Percentiles rank a stretch among this genome's conserved stretches.
phyloP scores from a whole-genome alignment of 2,797 vertebrate genomes.

The Pangasius krempfi region DNA sequence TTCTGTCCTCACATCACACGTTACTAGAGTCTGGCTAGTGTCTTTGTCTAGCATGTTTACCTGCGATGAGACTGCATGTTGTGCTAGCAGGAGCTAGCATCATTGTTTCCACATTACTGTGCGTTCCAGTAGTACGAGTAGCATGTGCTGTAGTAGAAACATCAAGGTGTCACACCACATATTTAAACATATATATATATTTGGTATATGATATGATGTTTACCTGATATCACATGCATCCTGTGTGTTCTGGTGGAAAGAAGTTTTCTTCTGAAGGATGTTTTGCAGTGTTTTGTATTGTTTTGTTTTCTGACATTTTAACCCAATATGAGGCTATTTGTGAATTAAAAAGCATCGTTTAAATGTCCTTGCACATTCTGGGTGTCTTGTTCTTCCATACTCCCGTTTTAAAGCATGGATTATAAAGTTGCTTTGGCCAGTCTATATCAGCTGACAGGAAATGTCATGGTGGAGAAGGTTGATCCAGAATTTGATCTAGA shows the following conservation, averaged over 20 bases:
- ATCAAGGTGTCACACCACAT: too few species aligned
- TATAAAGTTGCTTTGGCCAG: slow-evolving; percentile 51
- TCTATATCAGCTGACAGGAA: slow-evolving; percentile 58
- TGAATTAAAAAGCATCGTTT: not conserved
- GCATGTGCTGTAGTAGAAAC: too few species aligned
- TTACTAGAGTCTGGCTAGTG: not conserved
- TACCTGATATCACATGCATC: not conserved
- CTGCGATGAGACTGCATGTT: not conserved
- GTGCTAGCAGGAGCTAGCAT: not conserved
- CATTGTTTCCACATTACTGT: not conserved
- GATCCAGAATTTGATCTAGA: slow-evolving; percentile 61
- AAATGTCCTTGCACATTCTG: not conserved
- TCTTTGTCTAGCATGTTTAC: not conserved
- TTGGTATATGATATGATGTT: not conserved
- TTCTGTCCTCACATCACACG: not conserved
- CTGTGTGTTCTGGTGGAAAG: not conserved
- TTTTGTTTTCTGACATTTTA: not conserved
- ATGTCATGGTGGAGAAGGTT: slow-evolving; percentile 57
- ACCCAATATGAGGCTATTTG: not conserved
- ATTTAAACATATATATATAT: too few species aligned
- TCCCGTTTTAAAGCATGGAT: not conserved
- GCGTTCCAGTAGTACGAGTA: too few species aligned
- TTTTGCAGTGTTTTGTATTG: not conserved
- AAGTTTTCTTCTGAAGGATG: not conserved
- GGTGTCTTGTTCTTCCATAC: not conserved